Conservation (phyloP, 2,888 invertebrate genomes). For the Drosophila demipolita region DNA sequence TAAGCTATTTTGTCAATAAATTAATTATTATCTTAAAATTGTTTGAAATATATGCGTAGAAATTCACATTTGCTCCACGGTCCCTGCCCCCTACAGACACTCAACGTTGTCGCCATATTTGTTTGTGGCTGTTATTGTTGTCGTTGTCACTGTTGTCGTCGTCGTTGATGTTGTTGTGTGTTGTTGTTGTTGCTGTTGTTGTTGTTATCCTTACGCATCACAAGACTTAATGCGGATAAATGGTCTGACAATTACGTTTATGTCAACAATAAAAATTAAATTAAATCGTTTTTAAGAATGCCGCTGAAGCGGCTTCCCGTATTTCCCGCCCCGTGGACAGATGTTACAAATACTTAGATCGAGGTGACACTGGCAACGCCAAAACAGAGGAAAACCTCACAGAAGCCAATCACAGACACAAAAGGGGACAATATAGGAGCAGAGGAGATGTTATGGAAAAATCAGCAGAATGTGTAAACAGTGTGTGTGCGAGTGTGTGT, state of each 20-base stretch:
- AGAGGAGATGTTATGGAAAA: constrained; percentile 42
- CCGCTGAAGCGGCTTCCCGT: constrained; percentile 31
- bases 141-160: constrained; percentile 37
- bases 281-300: constrained; percentile 78
- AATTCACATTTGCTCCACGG: constrained; percentile 35
- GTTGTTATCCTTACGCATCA: constrained; percentile 78
- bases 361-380: constrained; percentile 36
- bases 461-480: constrained; percentile 54
- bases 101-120: constrained; percentile 64
- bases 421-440: constrained; percentile 2
- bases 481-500: constrained; percentile 24
- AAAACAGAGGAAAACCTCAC: constrained; percentile 1
- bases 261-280: constrained; percentile 80
- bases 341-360: constrained; percentile 65
- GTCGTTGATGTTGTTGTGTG: constrained; percentile 44
- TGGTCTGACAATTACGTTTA: constrained; percentile 84
- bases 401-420: constrained; percentile 59
- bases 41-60: background rate
- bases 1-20: background rate
- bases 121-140: constrained; percentile 61
- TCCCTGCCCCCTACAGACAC: constrained; percentile 12
- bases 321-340: constrained; percentile 52
- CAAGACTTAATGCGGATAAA: constrained; percentile 83
- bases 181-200: constrained; percentile 41
- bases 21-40: background rate